Evolutionary conservation across 2,888 invertebrate species (phyloP).

Genomic region (Crepidodera aurea): DNA sequence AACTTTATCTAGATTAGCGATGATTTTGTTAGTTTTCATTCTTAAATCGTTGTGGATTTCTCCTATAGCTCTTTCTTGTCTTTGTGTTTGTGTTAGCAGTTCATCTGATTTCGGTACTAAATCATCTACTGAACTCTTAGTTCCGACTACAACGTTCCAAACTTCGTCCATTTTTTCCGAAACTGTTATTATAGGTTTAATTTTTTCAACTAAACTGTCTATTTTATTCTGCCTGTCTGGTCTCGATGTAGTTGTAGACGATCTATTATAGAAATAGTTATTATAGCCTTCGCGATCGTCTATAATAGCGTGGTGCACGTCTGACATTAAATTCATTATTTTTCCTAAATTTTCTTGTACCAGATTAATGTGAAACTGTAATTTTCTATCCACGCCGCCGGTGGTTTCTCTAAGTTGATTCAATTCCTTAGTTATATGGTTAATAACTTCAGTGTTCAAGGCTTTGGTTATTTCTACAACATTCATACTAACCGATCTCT

Average conservation of each 20-base stretch:
- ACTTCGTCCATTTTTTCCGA: constrained; percentile 92
- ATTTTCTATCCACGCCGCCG: constrained; percentile 79
- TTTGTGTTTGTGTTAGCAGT: constrained; percentile 82
- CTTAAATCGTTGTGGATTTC: constrained; percentile 85
- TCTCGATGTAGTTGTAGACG: constrained; percentile 67
- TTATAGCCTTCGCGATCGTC: constrained; percentile 69
- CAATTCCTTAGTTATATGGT: constrained; percentile 81
- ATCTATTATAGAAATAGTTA: constrained; percentile 57
- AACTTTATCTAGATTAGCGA: constrained; percentile 86
- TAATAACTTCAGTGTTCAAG: constrained; percentile 81
- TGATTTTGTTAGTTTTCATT: constrained; percentile 84
- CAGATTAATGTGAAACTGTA: constrained; percentile 85
- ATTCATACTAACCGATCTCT: constrained; percentile 84
- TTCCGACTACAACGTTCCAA: constrained; percentile 89
- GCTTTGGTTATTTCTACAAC: constrained; percentile 84
- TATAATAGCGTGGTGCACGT: constrained; percentile 84
- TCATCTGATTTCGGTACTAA: constrained; percentile 88
- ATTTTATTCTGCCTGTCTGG: constrained; percentile 72
- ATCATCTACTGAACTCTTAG: constrained; percentile 87
- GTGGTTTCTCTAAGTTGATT: constrained; percentile 81
- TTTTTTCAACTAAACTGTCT: constrained; percentile 81
- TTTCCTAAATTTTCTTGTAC: constrained; percentile 84
- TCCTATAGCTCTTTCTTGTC: constrained; percentile 86
- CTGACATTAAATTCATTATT: constrained; percentile 79
- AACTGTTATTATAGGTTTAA: constrained; percentile 84